Base-by-base conservation (phyloP, 2,113 vertebrate genomes). In the Phylloscopus trochiloides region DNA sequence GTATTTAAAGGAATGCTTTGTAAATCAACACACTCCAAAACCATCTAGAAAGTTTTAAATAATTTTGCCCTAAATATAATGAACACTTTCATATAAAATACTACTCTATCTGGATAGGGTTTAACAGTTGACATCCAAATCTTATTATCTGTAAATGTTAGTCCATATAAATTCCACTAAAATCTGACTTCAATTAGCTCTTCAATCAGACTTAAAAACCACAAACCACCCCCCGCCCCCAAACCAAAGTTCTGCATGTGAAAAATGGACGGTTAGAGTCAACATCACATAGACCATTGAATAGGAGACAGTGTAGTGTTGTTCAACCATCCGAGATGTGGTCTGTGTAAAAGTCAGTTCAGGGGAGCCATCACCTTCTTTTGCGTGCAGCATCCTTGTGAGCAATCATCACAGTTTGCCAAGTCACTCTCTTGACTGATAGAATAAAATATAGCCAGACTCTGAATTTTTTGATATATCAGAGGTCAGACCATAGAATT, bases 391-490 rank as follows among this genome's bases (percentile, higher is more conserved):
- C 40, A 80, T 96, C 20, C 1, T 86, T 68, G 62, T 92, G 88
- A 0, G 5, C 38, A 57, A 21, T 17, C 91, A 68, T 94, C 94
- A 59, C n/a, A 40, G 70, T 77, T 83, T 95, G 80, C 84, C 80
- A 91, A 75, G 81, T 98, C 98, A 99, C 97, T 99, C 99, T 98
- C 99, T 98, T 93, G 99, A 99, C 97, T 99, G 99, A 97, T 99
- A 99, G 98, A 99, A 99, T 98, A 99, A 99, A 98, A 99, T 99
- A 97, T 99, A 99, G 95, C 99, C 99, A 66, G 99, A 99, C 97
- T 99, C 99, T 4, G 99, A 99, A 98, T 99, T 99, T 98, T 99
- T 99, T 79, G 99, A 99, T 98, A 99, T 99, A 97, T 99, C 99
- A 86, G 99, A 99, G 8, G 99, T 99, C 97, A 99, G 98, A 80